Conservation (phyloP, 2,888 invertebrate genomes). For the Drosophila lutescens region DNA sequence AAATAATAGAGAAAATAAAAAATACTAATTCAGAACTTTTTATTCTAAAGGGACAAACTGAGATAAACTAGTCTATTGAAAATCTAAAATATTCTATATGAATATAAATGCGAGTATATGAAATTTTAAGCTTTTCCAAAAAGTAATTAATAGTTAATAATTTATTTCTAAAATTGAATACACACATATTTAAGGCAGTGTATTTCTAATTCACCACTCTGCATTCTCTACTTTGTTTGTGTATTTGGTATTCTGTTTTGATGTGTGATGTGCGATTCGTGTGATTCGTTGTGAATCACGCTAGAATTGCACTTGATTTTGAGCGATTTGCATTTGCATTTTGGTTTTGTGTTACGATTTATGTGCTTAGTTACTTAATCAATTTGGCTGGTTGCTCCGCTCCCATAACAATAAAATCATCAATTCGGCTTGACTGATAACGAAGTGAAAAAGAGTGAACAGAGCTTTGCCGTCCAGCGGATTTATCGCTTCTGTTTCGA, state of each 20-base stretch:
- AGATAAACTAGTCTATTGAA: too few relatives aligned
- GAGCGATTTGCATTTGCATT: slow-evolving; percentile 19
- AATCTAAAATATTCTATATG: too few relatives aligned
- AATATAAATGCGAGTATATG: too few relatives aligned
- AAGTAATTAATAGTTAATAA: too few relatives aligned
- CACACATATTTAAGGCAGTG: slow-evolving; percentile 2
- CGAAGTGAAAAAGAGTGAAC: not conserved
- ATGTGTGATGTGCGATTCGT: slow-evolving; percentile 17
- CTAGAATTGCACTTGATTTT: slow-evolving; percentile 34
- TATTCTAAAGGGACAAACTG: too few relatives aligned
- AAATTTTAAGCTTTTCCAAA: too few relatives aligned
- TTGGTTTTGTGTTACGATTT: not conserved
- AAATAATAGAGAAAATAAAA: too few relatives aligned
- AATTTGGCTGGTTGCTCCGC: slow-evolving; percentile 8
- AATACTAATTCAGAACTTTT: too few relatives aligned
- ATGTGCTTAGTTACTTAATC: slow-evolving; percentile 5
- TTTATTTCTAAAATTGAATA: too few relatives aligned
- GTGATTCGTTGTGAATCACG: slow-evolving; percentile 25
- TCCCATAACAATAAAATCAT: slow-evolving; percentile 2
- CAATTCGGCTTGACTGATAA: not conserved
- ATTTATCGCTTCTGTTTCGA: not conserved
- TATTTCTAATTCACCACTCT: not conserved
- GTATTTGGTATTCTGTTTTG: slow-evolving; percentile 4
- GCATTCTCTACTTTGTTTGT: not conserved
- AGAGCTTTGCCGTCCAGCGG: not conserved